Evolutionary conservation across 2,113 vertebrate genomes (phyloP).

Genomic region (Pangasianodon hypophthalmus): DNA sequence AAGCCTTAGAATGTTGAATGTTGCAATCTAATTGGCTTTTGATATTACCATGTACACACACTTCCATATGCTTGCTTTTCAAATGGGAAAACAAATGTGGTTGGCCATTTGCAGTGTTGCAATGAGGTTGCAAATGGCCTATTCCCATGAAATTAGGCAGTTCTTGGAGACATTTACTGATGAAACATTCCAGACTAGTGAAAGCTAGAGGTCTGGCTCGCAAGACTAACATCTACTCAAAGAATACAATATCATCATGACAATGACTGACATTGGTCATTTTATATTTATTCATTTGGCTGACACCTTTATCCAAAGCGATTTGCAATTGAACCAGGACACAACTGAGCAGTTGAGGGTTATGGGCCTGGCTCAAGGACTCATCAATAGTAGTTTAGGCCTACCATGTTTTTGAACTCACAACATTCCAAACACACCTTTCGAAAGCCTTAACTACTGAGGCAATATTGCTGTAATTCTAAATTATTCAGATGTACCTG

Average conservation of each 20-base stretch:
- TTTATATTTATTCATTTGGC: not conserved
- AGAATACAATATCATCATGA: not conserved
- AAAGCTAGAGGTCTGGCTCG: not conserved
- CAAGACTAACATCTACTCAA: not conserved
- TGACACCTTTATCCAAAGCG: not conserved
- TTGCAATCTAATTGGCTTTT: not conserved
- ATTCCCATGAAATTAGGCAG: not conserved
- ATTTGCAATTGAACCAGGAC: not conserved
- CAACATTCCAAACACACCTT: not conserved
- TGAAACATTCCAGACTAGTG: not conserved
- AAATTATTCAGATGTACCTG: not conserved
- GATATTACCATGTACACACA: not conserved
- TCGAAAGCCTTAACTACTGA: not conserved
- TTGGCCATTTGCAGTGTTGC: not conserved
- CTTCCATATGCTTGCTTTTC: not conserved
- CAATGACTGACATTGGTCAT: not conserved
- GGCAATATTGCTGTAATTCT: not conserved
- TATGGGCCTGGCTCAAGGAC: not conserved
- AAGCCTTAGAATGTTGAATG: not conserved
- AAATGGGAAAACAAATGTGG: not conserved
- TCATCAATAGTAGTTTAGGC: not conserved
- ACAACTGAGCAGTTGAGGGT: not conserved
- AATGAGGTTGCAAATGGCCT: not conserved
- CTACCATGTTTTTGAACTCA: not conserved
- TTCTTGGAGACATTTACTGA: not conserved